Evolutionary conservation across 2,797 vertebrate genomes (phyloP), one percentile per base, ranked within the genome.

Genomic region (Taeniopygia guttata): DNA sequence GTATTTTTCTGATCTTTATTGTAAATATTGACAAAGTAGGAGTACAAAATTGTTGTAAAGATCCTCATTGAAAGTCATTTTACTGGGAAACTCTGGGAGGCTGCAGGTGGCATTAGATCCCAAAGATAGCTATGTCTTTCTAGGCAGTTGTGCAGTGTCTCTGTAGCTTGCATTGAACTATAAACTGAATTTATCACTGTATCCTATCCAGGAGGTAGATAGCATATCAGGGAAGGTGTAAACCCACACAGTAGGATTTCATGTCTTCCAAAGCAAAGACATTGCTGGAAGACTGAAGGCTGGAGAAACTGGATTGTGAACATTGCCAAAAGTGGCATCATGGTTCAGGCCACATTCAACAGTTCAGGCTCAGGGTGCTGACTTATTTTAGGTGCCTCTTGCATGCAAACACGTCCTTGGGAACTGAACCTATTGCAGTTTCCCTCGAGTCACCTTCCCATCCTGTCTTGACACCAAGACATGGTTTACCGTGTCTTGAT

Each of bases 321-420:
- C 9, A 48, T 22, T 66, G 34, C 18, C 19, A 23, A 32, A 84
- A 72, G 14, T 45, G 46, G 18, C 54, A 51, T 51, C 27, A 30
- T 2, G 2, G 48, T 80, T 76, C 64, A 76, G 51, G 17, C 21
- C 45, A 5, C 9, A 13, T 8, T 55, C 19, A 19, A 14, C 38
- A 22, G 32, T 25, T 72, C 38, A 85, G 36, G 25, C 10, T 4
- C 43, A 48, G 21, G 4, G 27, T 10, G 1, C 32, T 80, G 85
- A 72, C 4, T 4, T 52, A 2, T 13, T 45, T 36, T 1, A 9
- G 51, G 25, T 83, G 40, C 45, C 27, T 73, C 0, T 42, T n/a
- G 16, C 0, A 0, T 59, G 17, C 19, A 77, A 34, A 59, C 5
- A 2, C 9, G 2, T 25, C 34, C 43, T 48, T 56, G n/a, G 45